Percentiles rank a stretch among this genome's conserved stretches.
Conservation (phyloP, 1,140 invertebrate species). For the Sinonovacula constricta region DNA sequence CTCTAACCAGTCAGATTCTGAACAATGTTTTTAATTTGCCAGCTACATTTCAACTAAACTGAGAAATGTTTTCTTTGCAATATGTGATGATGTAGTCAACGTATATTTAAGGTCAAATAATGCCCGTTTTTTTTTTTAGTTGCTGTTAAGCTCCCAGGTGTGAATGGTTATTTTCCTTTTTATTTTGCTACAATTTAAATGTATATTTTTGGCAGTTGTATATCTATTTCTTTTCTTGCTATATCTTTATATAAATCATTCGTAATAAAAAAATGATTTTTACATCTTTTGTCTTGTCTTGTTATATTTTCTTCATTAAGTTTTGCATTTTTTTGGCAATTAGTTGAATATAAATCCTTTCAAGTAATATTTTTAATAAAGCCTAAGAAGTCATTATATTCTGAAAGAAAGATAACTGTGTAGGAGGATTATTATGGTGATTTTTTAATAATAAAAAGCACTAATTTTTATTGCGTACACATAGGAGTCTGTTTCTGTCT, state of each 20-base stretch:
- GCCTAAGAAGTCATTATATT: no score
- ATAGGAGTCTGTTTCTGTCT: no score
- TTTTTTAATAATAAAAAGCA: no score
- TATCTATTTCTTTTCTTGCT: slow-evolving; percentile 40
- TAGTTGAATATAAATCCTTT: no score
- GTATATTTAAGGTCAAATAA: background rate
- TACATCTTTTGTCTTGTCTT: background rate
- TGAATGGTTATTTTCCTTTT: background rate
- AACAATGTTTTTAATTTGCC: background rate
- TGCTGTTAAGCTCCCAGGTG: background rate
- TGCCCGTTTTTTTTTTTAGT: background rate
- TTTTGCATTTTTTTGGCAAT: no score
- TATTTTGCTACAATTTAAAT: background rate
- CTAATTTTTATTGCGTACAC: no score
- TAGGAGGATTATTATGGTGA: no score
- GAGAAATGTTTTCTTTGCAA: background rate
- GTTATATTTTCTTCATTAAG: no score
- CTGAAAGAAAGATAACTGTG: no score
- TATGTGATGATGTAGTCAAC: background rate
- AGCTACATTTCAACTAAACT: background rate
- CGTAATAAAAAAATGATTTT: slow-evolving; percentile 34
- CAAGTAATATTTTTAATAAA: no score
- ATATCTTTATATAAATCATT: slow-evolving; percentile 45
- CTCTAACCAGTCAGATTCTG: no score
- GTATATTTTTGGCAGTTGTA: slow-evolving; percentile 42